Conservation (phyloP, 2,888 invertebrate species). For the Plusia festucae region DNA sequence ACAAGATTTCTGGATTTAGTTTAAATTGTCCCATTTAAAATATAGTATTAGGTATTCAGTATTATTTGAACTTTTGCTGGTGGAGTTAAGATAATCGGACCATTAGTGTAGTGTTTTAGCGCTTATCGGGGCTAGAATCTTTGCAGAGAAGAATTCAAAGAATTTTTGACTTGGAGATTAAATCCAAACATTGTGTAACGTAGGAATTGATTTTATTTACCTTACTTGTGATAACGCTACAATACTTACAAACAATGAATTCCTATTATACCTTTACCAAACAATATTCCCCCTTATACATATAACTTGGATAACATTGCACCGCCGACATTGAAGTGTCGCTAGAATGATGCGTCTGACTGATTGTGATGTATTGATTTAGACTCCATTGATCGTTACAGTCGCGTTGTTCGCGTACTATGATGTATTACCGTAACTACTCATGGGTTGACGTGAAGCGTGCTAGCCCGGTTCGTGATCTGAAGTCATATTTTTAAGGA, state of each 20-base stretch:
- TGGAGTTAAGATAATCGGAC: too few species aligned
- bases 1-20: too few species aligned
- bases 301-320: background rate
- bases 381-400: constrained; percentile 8
- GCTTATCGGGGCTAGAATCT: too few species aligned
- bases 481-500: background rate
- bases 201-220: too few species aligned
- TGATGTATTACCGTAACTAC: constrained; percentile 10
- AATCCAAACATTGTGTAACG: too few species aligned
- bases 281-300: background rate
- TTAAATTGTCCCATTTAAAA: too few species aligned
- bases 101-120: too few species aligned
- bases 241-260: background rate
- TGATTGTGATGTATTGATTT: constrained; percentile 39
- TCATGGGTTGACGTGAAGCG: background rate
- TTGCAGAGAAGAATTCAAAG: too few species aligned
- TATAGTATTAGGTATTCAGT: too few species aligned
- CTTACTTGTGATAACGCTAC: too few species aligned
- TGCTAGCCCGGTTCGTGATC: background rate
- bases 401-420: constrained; percentile 34
- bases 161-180: too few species aligned
- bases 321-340: constrained; percentile 50
- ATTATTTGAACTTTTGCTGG: too few species aligned
- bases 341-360: constrained; percentile 11
- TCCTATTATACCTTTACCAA: background rate